These are phyloP conservation scores for Cataglyphis hispanica DNA, from an alignment of 1,140 invertebrate genomes.

Conservation along the genomic window DNA sequence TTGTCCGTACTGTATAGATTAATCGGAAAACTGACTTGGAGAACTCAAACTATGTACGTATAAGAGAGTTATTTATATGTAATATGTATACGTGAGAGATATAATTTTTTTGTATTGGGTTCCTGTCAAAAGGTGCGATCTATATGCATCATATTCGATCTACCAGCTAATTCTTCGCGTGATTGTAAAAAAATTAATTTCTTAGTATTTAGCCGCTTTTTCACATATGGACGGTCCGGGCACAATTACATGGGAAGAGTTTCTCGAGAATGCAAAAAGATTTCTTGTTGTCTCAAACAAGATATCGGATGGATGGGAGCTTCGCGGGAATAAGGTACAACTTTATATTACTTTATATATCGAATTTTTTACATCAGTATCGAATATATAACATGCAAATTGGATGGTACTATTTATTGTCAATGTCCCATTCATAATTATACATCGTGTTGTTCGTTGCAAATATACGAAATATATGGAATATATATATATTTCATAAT, in stretches of 20 bases:
- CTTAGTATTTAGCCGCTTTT: conserved; percentile 11
- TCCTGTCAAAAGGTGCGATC: background rate
- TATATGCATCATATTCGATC: background rate
- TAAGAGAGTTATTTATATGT: too few relatives aligned
- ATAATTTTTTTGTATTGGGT: background rate
- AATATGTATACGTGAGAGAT: background rate
- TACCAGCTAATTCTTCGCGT: background rate
- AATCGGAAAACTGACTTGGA: too few relatives aligned
- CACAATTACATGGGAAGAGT: conserved; percentile 85
- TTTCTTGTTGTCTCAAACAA: conserved; percentile 77
- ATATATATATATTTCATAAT: conserved; percentile 5
- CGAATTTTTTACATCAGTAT: background rate
- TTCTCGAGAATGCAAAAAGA: conserved; percentile 80
- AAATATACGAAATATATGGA: background rate
- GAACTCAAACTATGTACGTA: too few relatives aligned
- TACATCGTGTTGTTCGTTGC: background rate
- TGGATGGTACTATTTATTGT: background rate
- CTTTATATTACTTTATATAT: background rate
- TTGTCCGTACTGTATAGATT: too few relatives aligned
- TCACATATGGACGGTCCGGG: conserved; percentile 82
- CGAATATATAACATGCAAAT: background rate
- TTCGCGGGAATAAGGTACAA: conserved; percentile 82
- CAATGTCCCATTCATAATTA: background rate
- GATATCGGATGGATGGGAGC: conserved; percentile 82
- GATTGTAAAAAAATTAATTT: background rate